These are phyloP conservation scores for Coccyzus lansbergi DNA, from an alignment of 2,797 vertebrate species.

Conservation along the genomic window DNA sequence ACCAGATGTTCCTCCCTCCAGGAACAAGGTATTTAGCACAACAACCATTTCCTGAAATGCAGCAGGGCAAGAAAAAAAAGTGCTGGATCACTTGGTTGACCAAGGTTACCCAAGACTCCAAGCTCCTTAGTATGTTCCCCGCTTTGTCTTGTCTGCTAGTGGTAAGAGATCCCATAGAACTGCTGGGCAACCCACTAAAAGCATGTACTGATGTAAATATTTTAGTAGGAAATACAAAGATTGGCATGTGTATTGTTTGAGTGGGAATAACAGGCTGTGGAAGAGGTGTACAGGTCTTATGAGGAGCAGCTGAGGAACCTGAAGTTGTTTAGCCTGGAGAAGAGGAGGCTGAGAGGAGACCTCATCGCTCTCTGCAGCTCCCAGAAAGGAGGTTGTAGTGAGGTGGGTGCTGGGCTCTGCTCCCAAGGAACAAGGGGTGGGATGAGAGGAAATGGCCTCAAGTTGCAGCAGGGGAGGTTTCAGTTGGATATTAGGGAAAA, in stretches of 20 bases:
- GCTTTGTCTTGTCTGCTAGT: not conserved
- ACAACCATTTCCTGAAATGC: not conserved
- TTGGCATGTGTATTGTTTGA: fast-evolving
- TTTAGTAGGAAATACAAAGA: not conserved
- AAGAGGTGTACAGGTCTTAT: not conserved
- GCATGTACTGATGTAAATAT: fast-evolving
- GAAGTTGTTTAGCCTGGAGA: too few relatives aligned
- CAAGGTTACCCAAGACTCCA: not conserved
- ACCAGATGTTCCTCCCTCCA: not conserved
- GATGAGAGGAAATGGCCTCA: too few relatives aligned
- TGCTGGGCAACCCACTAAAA: not conserved
- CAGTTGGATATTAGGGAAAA: too few relatives aligned
- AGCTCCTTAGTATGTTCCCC: not conserved
- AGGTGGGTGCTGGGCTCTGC: too few relatives aligned
- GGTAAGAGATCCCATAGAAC: not conserved
- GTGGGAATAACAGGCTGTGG: not conserved
- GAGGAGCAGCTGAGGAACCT: too few relatives aligned
- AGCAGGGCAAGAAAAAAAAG: not conserved
- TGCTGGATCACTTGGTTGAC: not conserved
- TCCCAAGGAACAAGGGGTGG: too few relatives aligned
- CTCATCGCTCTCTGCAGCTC: too few relatives aligned
- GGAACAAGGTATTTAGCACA: not conserved
- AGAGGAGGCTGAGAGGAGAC: too few relatives aligned
- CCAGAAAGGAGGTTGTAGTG: too few relatives aligned
- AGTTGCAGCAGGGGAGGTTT: too few relatives aligned